A percentile compares a stretch with the other conserved stretches of the same genome.
Evolutionary conservation across 1,140 invertebrate genomes (phyloP).

Genomic region (Neodiprion fabricii): DNA sequence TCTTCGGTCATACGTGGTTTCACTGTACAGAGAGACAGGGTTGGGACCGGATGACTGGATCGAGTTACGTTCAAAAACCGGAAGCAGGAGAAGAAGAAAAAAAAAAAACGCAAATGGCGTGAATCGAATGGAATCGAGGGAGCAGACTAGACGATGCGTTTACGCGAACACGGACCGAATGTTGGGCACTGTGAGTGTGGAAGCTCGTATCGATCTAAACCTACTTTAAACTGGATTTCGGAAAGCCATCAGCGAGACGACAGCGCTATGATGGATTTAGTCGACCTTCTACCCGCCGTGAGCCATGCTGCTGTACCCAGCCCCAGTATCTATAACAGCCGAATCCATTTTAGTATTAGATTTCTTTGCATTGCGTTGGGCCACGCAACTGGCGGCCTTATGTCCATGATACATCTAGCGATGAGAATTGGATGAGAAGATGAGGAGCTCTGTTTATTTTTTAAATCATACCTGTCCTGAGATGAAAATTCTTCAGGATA

Average conservation of each 20-base stretch:
- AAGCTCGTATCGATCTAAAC: neutral
- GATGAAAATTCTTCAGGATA: too few relatives aligned
- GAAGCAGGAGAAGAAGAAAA: neutral
- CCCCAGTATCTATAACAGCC: conserved; percentile 39
- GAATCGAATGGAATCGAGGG: conserved; percentile 4
- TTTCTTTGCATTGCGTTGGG: conserved; percentile 36
- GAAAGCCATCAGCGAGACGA: conserved; percentile 28
- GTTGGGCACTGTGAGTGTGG: neutral
- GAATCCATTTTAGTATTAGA: conserved; percentile 50
- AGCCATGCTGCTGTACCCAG: conserved; percentile 9
- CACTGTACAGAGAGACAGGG: too few relatives aligned
- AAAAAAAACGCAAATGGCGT: neutral
- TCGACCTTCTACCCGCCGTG: conserved; percentile 1
- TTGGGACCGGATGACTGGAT: too few relatives aligned
- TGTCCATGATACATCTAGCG: too few relatives aligned
- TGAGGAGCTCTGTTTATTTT: too few relatives aligned
- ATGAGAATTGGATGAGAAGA: too few relatives aligned
- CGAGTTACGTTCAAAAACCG: neutral
- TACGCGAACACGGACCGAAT: neutral
- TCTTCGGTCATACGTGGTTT: too few relatives aligned
- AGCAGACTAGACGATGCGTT: neutral
- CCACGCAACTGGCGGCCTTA: neutral
- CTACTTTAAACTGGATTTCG: conserved; percentile 40
- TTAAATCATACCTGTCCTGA: too few relatives aligned
- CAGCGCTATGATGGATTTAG: conserved; percentile 40